Conservation (phyloP, 2,113 vertebrate species). For the Dromaius novaehollandiae region DNA sequence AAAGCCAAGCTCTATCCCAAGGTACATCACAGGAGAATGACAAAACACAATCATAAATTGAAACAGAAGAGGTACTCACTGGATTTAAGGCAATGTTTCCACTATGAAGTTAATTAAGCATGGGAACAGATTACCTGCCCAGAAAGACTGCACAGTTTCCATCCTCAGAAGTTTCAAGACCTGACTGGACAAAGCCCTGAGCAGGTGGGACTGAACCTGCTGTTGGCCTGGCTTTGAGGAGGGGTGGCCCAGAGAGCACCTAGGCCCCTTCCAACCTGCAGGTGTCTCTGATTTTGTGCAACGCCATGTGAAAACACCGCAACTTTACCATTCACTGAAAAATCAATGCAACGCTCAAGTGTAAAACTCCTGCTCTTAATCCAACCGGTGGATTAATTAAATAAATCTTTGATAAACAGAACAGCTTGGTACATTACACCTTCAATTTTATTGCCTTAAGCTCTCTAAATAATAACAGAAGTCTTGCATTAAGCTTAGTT, state of each 20-base stretch:
- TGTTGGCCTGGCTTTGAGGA: no score
- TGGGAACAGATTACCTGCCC: not conserved
- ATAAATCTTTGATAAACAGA: not conserved
- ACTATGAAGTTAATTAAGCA: not conserved
- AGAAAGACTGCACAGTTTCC: not conserved
- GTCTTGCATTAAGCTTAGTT: not conserved
- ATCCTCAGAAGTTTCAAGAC: not conserved
- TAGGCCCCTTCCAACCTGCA: no score
- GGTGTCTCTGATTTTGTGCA: no score
- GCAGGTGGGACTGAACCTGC: not conserved
- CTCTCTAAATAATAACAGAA: not conserved
- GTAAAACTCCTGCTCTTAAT: not conserved
- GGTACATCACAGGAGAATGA: not conserved
- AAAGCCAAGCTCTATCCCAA: not conserved
- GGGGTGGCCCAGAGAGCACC: not conserved
- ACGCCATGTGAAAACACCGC: rapidly evolving
- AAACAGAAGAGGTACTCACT: not conserved
- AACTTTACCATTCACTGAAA: not conserved
- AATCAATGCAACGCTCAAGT: not conserved
- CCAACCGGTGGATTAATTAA: not conserved
- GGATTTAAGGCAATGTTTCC: not conserved
- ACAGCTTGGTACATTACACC: not conserved
- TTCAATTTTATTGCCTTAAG: not conserved
- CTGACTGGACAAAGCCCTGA: not conserved
- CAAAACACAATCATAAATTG: not conserved